Base-by-base conservation (phyloP, 2,888 invertebrate genomes). In the Thymelicus sylvestris region DNA sequence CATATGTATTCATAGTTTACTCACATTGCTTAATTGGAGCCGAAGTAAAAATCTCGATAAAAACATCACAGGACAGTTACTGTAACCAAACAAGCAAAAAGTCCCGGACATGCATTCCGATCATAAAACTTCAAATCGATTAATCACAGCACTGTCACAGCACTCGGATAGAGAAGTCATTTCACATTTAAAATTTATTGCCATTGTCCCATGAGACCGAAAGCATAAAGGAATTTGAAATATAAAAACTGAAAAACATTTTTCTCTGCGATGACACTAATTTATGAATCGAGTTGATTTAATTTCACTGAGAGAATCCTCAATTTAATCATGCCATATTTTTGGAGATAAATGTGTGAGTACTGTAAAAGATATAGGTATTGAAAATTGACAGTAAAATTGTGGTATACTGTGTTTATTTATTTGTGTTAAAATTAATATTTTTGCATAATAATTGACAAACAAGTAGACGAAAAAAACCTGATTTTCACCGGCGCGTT, bases 51-150 rank as follows among this genome's bases (percentile, higher is more conserved):
- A 61, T 50, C 50, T 24, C 50, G 61, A 67, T 67, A 61, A 67
- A 60, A 67, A 12, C 8, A 41, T 50, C 67, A 67, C 59, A 39
- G 19, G 39, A n/a, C 31, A 31, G 31, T 31, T 31, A 1, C 31
- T 31, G 31, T 31, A 31, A 31, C n/a, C 50, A 52, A 60, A 60
- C 44, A 62, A 31, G 13, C 62, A 47, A 62, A 67, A 67, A 60
- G 13, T 19, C 65, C 67, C 19, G 61, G 41, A 48, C 67, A 47
- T 39, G 38, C 67, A 62, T 68, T 62, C 67, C 62, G 52, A 50
- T 68, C 67, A 62, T 68, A 68, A 68, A 68, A 68, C 68, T 68
- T 63, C 68, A 63, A 68, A 63, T 68, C 68, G 68, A 68, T 68
- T 68, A 68, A 68, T 68, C 68, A 68, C 68, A 52, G 50, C 68